These are phyloP conservation scores for Drosophila kohkoa DNA, from an alignment of 1,140 invertebrate species.

Conservation along the genomic window DNA sequence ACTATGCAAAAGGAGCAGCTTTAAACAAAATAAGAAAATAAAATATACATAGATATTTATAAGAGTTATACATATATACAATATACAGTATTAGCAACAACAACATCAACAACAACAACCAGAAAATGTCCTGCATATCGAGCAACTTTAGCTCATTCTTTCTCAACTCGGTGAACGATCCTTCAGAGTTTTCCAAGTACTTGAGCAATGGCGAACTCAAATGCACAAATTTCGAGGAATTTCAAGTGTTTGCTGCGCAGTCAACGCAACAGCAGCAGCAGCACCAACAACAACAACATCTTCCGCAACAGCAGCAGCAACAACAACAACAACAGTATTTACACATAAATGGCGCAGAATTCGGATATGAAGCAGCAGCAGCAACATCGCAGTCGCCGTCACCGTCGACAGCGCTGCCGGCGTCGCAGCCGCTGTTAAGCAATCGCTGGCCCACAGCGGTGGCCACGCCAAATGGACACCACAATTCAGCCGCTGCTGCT, in stretches of 20 bases:
- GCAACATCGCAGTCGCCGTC: conserved; percentile 23
- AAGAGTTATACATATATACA: conserved; percentile 35
- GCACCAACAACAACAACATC: conserved; percentile 62
- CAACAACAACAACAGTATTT: conserved; percentile 44
- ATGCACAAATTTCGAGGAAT: conserved; percentile 81
- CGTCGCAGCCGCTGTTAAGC: conserved; percentile 35
- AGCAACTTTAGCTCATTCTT: conserved; percentile 84
- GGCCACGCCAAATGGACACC: conserved; percentile 65
- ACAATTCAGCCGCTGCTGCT: too few relatives aligned
- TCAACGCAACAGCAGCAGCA: conserved; percentile 58
- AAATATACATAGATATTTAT: conserved; percentile 39
- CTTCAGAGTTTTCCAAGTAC: conserved; percentile 84
- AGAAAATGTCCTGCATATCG: conserved; percentile 84
- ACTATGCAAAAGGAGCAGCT: conserved; percentile 54
- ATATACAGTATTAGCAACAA: conserved; percentile 70
- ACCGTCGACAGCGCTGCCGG: conserved; percentile 30
- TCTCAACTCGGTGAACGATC: conserved; percentile 82
- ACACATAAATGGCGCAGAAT: conserved; percentile 39
- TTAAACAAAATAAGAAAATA: conserved; percentile 48
- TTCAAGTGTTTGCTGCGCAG: conserved; percentile 81
- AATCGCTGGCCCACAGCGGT: conserved; percentile 78
- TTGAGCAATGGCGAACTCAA: conserved; percentile 84
- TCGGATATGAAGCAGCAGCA: conserved; percentile 29
- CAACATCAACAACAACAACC: conserved; percentile 36
- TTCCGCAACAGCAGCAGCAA: conserved; percentile 18